Evolutionary conservation across 1,140 invertebrate species (phyloP), one percentile per base, ranked within the genome.

Genomic region (Tetramorium simillimum): DNA sequence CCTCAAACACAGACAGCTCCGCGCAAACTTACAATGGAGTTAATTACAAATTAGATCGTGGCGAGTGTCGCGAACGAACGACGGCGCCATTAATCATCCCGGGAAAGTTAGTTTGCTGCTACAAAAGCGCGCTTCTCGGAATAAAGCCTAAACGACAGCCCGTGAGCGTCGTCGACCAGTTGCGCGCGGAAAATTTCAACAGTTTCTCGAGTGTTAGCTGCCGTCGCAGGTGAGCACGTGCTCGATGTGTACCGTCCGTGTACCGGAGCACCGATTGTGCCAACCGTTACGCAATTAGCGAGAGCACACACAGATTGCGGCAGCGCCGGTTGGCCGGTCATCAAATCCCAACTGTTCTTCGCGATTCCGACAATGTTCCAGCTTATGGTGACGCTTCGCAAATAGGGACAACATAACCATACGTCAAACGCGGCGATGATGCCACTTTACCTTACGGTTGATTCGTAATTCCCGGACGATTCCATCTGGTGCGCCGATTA

Each of bases 241-340:
- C 80, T 84, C 80, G 80, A 84, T 78, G 75, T 65, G 82, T 85
- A 85, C 60, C 46, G 82, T 76, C 73, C 58, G 60, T 85, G 51
- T 56, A 58, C 51, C 85, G 49, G 51, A 46, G 85, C 76, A 77
- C 62, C 82, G 76, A 81, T 67, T 63, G 75, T 86, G 85, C 85
- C 76, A 81, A 86, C 85, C 85, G 85, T 86, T 86, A 86, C 85
- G 85, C 76, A 86, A 86, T 86, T 86, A 86, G 85, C 85, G 51
- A 58, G 60, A 56, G 51, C 76, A 70, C 40, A 82, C 80, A 37
- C 51, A 69, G 63, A 86, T 80, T 86, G 63, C 85, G 63, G 76
- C 75, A 70, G 76, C 63, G 60, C 58, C 60, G 28, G 51, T 81
- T 81, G 85, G 85, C 51, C 85, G 63, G 76, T n/a, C 85, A 58